phyloP scores from a whole-genome alignment of 2,888 invertebrate genomes.

The Altica lythri region DNA sequence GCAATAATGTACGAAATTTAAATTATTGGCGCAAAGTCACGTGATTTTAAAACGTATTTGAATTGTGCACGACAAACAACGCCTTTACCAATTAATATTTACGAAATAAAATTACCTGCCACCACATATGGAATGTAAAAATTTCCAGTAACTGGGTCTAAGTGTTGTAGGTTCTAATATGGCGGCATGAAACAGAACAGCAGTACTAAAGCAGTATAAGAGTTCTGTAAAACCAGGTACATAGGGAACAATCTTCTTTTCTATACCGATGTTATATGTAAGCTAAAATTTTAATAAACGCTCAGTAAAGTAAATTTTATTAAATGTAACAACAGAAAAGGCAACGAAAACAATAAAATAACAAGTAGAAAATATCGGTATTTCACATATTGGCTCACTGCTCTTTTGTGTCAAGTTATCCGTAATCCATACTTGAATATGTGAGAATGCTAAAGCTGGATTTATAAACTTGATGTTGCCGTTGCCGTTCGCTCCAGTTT shows the following conservation, averaged over 20 bases:
- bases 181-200: slow-evolving; percentile 76
- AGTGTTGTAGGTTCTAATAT: slow-evolving; percentile 79
- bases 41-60: too few species aligned
- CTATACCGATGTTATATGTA: slow-evolving; percentile 72
- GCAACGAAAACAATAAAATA: too few species aligned
- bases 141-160: slow-evolving; percentile 82
- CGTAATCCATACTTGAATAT: too few species aligned
- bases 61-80: too few species aligned
- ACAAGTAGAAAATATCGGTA: too few species aligned
- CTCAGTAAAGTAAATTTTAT: not conserved
- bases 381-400: too few species aligned
- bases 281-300: slow-evolving; percentile 63
- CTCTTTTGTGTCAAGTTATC: too few species aligned
- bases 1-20: too few species aligned
- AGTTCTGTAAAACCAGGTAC: slow-evolving; percentile 72
- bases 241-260: slow-evolving; percentile 67
- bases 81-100: not conserved
- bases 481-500: too few species aligned
- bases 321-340: not conserved
- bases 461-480: too few species aligned
- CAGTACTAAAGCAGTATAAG: slow-evolving; percentile 78
- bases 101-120: slow-evolving; percentile 59
- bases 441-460: too few species aligned
- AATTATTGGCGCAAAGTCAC: too few species aligned
- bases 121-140: slow-evolving; percentile 75